Evolutionary conservation across 2,113 vertebrate species (phyloP).

Genomic region (Struthio camelus): DNA sequence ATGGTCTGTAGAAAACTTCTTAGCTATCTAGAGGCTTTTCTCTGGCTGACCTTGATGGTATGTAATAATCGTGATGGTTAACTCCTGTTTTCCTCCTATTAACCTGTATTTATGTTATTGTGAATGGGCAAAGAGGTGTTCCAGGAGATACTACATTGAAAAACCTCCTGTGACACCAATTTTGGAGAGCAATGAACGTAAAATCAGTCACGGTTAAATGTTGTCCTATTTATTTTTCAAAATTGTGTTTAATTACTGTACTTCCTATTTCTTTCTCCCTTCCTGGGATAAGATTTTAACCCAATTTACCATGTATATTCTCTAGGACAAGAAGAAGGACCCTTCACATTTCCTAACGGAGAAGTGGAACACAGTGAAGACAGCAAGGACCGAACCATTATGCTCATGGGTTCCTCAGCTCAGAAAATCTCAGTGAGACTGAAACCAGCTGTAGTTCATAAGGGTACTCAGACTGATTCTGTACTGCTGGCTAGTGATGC

Average conservation of each 20-base stretch:
- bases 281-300: background rate
- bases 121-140: background rate
- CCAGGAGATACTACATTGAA: background rate
- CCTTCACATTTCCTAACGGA: conserved; percentile 82
- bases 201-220: background rate
- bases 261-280: background rate
- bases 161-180: background rate
- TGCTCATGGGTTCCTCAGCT: conserved; percentile 79
- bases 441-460: conserved; percentile 79
- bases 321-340: conserved; percentile 85
- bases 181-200: background rate
- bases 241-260: background rate
- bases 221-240: background rate
- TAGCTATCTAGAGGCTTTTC: background rate
- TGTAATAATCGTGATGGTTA: background rate
- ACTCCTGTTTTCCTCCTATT: background rate
- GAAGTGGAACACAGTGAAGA: conserved; percentile 77
- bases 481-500: background rate
- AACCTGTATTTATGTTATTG: background rate
- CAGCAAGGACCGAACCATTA: conserved; percentile 85
- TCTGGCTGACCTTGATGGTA: background rate
- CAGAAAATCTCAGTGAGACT: conserved; percentile 78
- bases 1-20: background rate
- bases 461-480: conserved; percentile 87
- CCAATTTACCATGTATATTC: background rate